Percentiles rank a stretch among this genome's conserved stretches.
These are phyloP conservation scores for Lapara coniferarum DNA, from an alignment of 2,888 invertebrate species.

Conservation along the genomic window DNA sequence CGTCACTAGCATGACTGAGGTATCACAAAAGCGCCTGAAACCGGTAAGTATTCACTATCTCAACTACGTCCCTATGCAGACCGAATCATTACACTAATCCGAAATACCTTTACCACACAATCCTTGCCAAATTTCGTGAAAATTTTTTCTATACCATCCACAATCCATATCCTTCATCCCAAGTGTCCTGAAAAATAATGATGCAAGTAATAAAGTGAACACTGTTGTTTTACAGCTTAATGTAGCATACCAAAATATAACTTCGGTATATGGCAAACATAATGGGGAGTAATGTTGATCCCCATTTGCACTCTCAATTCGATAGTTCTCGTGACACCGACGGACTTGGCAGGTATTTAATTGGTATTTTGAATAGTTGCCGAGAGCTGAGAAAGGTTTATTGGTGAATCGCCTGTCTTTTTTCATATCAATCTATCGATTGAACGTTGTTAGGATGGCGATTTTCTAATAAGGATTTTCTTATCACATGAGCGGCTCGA, in stretches of 20 bases:
- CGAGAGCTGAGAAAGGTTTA: constrained; percentile 45
- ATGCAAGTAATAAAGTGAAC: constrained; percentile 79
- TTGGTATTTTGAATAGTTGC: constrained; percentile 79
- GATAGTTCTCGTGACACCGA: constrained; percentile 81
- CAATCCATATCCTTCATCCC: constrained; percentile 41
- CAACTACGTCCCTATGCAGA: constrained; percentile 35
- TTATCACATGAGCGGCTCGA: constrained; percentile 56
- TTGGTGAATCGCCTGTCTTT: constrained; percentile 51
- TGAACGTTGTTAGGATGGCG: constrained; percentile 41
- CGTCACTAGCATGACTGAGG: constrained; percentile 81
- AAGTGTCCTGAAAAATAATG: constrained; percentile 50
- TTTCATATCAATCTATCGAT: constrained; percentile 18
- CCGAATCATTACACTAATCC: constrained; percentile 14
- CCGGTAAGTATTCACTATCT: constrained; percentile 70
- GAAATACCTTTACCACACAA: constrained; percentile 28
- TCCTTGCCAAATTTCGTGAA: constrained; percentile 21
- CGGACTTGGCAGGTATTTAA: constrained; percentile 82
- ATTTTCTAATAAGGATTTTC: constrained; percentile 55
- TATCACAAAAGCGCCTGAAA: constrained; percentile 79
- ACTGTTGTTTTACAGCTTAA: constrained; percentile 81
- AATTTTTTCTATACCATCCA: constrained; percentile 10
- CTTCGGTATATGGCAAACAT: constrained; percentile 79
- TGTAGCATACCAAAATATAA: constrained; percentile 79
- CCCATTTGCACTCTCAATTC: constrained; percentile 74
- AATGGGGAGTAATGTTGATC: constrained; percentile 70